Base-by-base conservation (phyloP, 2,113 vertebrate genomes). In the Corythornis vintsioides region DNA sequence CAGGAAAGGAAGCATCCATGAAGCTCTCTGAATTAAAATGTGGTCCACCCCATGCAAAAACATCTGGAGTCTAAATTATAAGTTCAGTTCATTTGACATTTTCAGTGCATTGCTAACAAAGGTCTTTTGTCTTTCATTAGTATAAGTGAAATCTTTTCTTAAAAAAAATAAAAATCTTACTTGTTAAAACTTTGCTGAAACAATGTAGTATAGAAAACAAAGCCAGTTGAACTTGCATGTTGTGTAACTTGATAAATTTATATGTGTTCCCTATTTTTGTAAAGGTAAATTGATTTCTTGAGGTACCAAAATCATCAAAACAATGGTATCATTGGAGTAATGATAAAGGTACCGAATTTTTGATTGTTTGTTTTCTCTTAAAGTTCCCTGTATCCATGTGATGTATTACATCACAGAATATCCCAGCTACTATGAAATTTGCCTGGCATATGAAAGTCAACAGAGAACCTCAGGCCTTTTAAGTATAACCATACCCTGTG, bases 101-200 rank as follows among this genome's bases (percentile, higher is more conserved):
- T 79, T 60, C 26, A 67, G 13, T 86, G 67, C 43, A 78, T 94
- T 95, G 77, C 89, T 94, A 91, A 92, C 77, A 91, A 89, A 91
- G 66, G 22, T 93, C 73, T 89, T 76, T 77, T 97, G 86, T 83
- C 94, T 80, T 94, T 71, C 52, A 48, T 89, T 73, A 95, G 40
- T 78, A 43, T 87, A 66, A 95, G 69, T 78, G 19, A 73, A 48
- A 21, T 45, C 95, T 94, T 89, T 90, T 74, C 48, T 85, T 94
- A 52, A 67, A 56, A 88, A 81, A 88, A 74, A 50, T 55, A 81
- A 86, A 74, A 50, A 55, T 83, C 52, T 80, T 91, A 56, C 63
- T 67, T 59, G 26, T 84, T 95, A 74, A 91, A 92, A 50, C 40
- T 82, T 80, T 29, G 38, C 67, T 72, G 67, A 95, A 95, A 87